Conservation (phyloP, 2,113 vertebrate genomes). For the Furnarius figulus region DNA sequence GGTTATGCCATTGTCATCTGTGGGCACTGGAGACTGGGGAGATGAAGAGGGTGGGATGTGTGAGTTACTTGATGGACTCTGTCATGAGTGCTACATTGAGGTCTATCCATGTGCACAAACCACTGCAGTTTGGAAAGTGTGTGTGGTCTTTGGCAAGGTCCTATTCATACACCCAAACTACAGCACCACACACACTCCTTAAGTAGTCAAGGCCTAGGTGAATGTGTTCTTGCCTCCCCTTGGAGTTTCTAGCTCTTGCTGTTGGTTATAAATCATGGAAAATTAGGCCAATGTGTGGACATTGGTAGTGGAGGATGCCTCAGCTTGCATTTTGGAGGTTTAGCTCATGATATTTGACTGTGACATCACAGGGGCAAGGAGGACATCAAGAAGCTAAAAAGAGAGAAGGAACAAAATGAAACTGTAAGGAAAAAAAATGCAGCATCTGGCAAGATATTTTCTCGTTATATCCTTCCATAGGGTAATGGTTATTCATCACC, state of each 20-base stretch:
- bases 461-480: neutral
- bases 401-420: neutral
- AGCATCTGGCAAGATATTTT: neutral
- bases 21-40: neutral
- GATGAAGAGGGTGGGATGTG: neutral
- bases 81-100: accelerated
- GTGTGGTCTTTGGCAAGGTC: neutral
- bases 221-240: neutral
- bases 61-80: neutral
- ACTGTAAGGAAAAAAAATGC: neutral
- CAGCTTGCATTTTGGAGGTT: neutral
- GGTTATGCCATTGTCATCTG: neutral
- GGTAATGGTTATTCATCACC: neutral
- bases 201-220: neutral
- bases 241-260: neutral
- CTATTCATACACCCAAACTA: neutral
- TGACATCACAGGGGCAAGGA: neutral
- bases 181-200: neutral
- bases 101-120: neutral
- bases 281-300: neutral
- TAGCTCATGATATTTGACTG: neutral
- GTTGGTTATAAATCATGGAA: neutral
- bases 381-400: neutral
- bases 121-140: neutral
- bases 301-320: neutral